Conservation (phyloP, 1,140 invertebrate genomes). For the Pseudomyrmex flavicornis region DNA sequence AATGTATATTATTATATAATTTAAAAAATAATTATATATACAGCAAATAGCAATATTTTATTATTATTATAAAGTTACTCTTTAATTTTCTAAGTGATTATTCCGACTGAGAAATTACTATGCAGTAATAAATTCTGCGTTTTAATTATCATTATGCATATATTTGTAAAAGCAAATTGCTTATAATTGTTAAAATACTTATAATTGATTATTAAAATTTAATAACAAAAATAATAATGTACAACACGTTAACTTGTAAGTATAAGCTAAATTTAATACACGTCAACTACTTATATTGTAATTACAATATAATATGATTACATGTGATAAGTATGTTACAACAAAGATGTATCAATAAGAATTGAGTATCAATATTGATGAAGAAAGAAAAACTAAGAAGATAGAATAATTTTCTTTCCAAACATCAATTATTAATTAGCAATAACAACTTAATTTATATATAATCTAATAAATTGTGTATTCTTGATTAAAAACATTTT, state of each 20-base stretch:
- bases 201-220: constrained; percentile 23
- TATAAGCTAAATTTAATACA: constrained; percentile 3
- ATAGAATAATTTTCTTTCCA: background rate
- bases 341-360: background rate
- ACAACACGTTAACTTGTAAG: background rate
- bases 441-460: no score
- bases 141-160: constrained; percentile 15
- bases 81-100: constrained; percentile 39
- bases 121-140: constrained; percentile 19
- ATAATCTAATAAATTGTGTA: background rate
- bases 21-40: constrained; percentile 21
- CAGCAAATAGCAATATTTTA: constrained; percentile 33
- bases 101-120: constrained; percentile 15
- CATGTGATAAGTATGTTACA: background rate
- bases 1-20: constrained; percentile 10
- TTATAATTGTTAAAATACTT: constrained; percentile 38
- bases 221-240: constrained; percentile 24
- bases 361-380: background rate
- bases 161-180: constrained; percentile 21
- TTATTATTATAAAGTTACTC: constrained; percentile 44
- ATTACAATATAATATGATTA: background rate
- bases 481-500: background rate
- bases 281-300: background rate
- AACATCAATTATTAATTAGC: constrained; percentile 23
- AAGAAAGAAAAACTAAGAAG: background rate